Evolutionary conservation across 2,797 vertebrate species (phyloP).

Genomic region (Lindbergichthys nudifrons): DNA sequence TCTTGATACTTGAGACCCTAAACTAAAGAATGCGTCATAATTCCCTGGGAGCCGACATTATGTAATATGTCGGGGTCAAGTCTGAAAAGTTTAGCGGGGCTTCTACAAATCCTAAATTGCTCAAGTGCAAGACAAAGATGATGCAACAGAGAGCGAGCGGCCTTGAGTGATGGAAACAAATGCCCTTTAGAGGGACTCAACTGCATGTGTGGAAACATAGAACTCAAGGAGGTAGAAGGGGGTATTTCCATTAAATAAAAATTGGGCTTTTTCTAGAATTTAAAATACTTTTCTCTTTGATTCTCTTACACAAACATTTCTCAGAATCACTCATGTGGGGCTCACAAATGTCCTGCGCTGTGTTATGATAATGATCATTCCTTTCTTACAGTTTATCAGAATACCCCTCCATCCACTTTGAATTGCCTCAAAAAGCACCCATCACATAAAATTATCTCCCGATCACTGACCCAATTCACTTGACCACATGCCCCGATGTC

Average conservation of each 20-base stretch:
- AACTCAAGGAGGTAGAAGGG: conserved; percentile 30
- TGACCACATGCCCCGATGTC: conserved; percentile 32
- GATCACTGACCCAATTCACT: conserved; percentile 72
- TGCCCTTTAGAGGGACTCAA: conserved; percentile 40
- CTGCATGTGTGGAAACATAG: conserved; percentile 51
- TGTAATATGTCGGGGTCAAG: conserved; percentile 51
- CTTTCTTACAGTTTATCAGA: conserved; percentile 53
- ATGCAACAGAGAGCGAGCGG: conserved; percentile 46
- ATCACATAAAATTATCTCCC: conserved; percentile 74
- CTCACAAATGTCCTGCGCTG: not conserved
- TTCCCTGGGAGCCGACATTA: conserved; percentile 34
- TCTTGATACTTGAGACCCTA: conserved; percentile 29
- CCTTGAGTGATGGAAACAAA: conserved; percentile 66
- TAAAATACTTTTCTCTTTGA: not conserved
- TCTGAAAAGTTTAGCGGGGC: conserved; percentile 40
- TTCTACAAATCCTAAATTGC: conserved; percentile 49
- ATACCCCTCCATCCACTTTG: conserved; percentile 34
- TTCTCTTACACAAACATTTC: conserved; percentile 6
- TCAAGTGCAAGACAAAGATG: conserved; percentile 38
- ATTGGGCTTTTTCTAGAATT: not conserved
- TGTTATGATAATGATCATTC: conserved; percentile 54
- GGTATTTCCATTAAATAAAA: conserved; percentile 32
- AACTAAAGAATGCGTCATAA: conserved; percentile 19
- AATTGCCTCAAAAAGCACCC: conserved; percentile 54
- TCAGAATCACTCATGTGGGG: conserved; percentile 1